Evolutionary conservation across 1,140 invertebrate genomes (phyloP), one percentile per base, ranked within the genome.

Genomic region (Nymphalis io): DNA sequence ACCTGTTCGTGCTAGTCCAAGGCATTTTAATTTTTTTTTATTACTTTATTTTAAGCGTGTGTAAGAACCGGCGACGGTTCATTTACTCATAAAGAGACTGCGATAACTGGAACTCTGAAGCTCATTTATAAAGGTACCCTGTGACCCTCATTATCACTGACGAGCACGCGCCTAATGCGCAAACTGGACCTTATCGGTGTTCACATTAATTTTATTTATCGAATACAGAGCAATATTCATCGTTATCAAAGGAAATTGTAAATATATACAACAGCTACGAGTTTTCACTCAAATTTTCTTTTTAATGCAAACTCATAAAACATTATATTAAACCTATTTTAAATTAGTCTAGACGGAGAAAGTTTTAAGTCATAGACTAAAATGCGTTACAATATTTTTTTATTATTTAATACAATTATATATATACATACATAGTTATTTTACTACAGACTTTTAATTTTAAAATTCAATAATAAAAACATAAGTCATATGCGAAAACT

Each of bases 1-100:
- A 91, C 89, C 89, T 91, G 86, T 91, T 91, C 51, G 82, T 83
- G 69, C 88, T 90, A 42, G 89, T 87, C 89, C 89, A 91, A 76
- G 89, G 89, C 89, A 91, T 91, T 78, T 79, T 40, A 66, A 60
- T 65, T 13, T 42, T 62, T 74, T 60, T 73, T 72, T 68, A 75
- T 88, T 83, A 91, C 80, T 89, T 91, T 76, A 89, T 89, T 87
- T 89, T 89, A 53, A 89, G 75, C n/a, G 84, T 85, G 72, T 89
- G 84, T 73, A 89, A 80, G 78, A 89, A 91, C 80, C 83, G 74
- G 51, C 89, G 83, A 70, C 85, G 76, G 48, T 69, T 72, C 83
- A 89, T 88, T 71, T 65, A 85, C 76, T 64, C 72, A 62, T 73
- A 55, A 73, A 73, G 63, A 76, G 60, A 87, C 80, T 89, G 76